Evolutionary conservation across 2,888 invertebrate species (phyloP).

Genomic region (Metallyticus violacea): DNA sequence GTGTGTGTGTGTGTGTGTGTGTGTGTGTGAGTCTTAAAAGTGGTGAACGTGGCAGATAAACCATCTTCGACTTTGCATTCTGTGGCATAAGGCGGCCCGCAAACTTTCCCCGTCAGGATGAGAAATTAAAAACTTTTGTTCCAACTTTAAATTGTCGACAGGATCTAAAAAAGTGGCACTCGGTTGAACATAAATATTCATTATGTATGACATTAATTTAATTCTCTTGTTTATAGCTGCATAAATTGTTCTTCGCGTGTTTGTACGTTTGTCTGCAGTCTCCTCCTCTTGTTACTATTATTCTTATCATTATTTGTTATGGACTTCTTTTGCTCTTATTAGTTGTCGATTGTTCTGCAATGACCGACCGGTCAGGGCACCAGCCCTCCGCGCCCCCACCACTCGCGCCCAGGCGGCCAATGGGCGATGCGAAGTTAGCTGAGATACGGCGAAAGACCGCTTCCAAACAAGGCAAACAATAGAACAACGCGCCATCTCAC

Average conservation of each 20-base stretch:
- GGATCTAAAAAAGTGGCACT: background rate
- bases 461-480: slow-evolving; percentile 26
- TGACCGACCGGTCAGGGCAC: background rate
- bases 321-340: background rate
- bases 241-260: background rate
- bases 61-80: no score
- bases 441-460: background rate
- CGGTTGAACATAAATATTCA: background rate
- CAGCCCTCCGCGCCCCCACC: background rate
- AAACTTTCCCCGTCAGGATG: background rate
- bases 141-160: background rate
- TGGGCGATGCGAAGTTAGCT: background rate
- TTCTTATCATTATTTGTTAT: background rate
- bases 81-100: no score
- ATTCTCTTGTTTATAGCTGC: background rate
- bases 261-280: no score
- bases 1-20: no score
- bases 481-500: background rate
- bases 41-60: no score
- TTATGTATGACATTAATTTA: background rate
- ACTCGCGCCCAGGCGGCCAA: background rate
- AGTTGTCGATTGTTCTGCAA: slow-evolving; percentile 1
- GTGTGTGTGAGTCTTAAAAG: no score
- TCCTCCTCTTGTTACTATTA: background rate
- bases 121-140: background rate